A percentile compares a stretch with the other conserved stretches of the same genome.
These are phyloP conservation scores for Palythoa caribaeorum DNA, from an alignment of 92 coral and sea anemone species.

Conservation along the genomic window DNA sequence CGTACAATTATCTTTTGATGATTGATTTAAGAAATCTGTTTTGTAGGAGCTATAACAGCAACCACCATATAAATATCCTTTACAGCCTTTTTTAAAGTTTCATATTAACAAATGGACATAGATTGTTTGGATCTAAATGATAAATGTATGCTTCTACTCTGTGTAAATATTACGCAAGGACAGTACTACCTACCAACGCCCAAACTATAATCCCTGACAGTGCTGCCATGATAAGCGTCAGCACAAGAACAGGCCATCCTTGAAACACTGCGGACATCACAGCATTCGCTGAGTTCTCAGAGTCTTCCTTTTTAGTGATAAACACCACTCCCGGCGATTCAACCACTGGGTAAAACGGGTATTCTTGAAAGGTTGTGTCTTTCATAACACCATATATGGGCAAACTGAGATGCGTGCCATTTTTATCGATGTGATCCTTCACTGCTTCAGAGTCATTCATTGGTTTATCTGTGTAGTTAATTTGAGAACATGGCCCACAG, in stretches of 20 bases:
- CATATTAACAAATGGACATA: too few species aligned
- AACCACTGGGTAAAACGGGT: constrained; percentile 94
- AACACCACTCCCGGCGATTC: constrained; percentile 99
- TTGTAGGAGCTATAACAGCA: too few species aligned
- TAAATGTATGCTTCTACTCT: too few species aligned
- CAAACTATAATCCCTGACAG: constrained; percentile 97
- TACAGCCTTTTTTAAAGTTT: too few species aligned
- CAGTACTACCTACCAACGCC: constrained; percentile 84
- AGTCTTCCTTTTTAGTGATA: constrained; percentile 89
- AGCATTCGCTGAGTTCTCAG: constrained; percentile 95
- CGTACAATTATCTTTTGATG: too few species aligned
- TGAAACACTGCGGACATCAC: constrained; percentile 99
- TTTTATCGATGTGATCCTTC: constrained; percentile 82
- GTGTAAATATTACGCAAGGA: too few species aligned
- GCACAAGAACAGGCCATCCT: constrained; percentile 97
- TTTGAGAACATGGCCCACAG: constrained; percentile 79
- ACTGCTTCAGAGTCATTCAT: constrained; percentile 97
- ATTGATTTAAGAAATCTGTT: too few species aligned
- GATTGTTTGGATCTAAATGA: too few species aligned
- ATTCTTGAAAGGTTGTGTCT: constrained; percentile 84
- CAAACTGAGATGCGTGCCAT: constrained; percentile 86
- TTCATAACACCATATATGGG: constrained; percentile 99
- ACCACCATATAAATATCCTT: too few species aligned
- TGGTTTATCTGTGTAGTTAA: constrained; percentile 75
- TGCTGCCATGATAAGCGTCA: constrained; percentile 98